phyloP scores from a whole-genome alignment of 64 coral and sea anemone genomes.

The Orbicella faveolata region DNA sequence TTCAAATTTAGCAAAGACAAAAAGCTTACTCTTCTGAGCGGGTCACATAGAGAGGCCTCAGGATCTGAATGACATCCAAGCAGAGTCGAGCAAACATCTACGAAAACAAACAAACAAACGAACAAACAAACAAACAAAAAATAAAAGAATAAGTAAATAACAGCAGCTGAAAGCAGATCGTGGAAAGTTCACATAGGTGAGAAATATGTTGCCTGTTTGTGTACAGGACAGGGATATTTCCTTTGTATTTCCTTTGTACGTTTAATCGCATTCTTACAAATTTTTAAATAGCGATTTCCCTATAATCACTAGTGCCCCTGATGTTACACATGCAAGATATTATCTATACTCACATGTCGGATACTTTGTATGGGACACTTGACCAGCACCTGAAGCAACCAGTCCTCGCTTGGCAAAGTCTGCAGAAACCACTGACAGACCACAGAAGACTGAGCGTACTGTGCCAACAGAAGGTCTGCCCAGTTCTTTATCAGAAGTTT shows the following conservation, averaged over 20 bases:
- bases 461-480: conserved; percentile 77
- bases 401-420: conserved; percentile 75
- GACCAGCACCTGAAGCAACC: conserved; percentile 89
- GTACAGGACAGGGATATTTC: too few species aligned
- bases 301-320: too few species aligned
- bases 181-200: too few species aligned
- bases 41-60: conserved; percentile 68
- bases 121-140: too few species aligned
- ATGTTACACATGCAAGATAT: background rate
- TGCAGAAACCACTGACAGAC: conserved; percentile 90
- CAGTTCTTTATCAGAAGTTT: conserved; percentile 92
- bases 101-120: background rate
- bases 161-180: too few species aligned
- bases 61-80: conserved; percentile 84
- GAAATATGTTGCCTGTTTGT: too few species aligned
- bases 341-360: conserved; percentile 52
- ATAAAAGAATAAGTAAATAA: too few species aligned
- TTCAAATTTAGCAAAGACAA: background rate
- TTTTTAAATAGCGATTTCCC: too few species aligned
- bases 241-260: too few species aligned
- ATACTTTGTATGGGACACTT: conserved; percentile 88
- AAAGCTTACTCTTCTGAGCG: conserved; percentile 54
- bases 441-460: conserved; percentile 72
- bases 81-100: conserved; percentile 84
- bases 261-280: too few species aligned